Base-by-base conservation (phyloP, 2,888 invertebrate genomes). In the Sarcophaga variegata region DNA sequence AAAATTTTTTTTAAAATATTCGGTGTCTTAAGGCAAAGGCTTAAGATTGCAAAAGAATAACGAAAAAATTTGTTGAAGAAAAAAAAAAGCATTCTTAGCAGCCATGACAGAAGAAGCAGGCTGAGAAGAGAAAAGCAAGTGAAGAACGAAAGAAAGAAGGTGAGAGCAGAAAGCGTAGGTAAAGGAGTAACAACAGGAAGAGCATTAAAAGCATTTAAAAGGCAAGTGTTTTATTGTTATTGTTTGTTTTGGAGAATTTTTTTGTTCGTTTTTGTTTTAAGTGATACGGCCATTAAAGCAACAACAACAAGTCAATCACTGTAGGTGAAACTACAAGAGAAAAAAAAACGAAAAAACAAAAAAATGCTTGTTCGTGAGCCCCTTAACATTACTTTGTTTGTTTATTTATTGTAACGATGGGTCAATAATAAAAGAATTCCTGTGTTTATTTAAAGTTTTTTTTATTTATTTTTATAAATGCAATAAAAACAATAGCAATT, bases 151-250 rank as follows among this genome's bases (percentile, higher is more conserved):
- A 12, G n/a, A 25, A 69, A 60, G 17, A 17, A 59, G 47, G 27
- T 20, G 3, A 59, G 59, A 82, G 62, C 37, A 71, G 69, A 77
- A 60, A 59, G 11, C 17, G 2, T 25, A 27, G 20, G 77, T 70
- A 70, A 47, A 20, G 47, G 64, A 60, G 25, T 27, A 64, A 64
- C 12, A 47, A 75, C 47, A 47, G 1, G 25, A 66, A 63, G 49
- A 70, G 37, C 37, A 37, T 37, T 37, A 37, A 37, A 37, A 37
- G 37, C 37, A 37, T 37, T 37, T 37, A 37, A 37, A 37, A 81
- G 54, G 59, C 69, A 81, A 70, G 54, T 76, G 76, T 77, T 76
- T 25, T 8, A 71, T 67, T 74, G 49, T 59, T 37, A 37, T 37
- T 81, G 14, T 67, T 63, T 63, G 67, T 69, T 70, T 37, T 59